Conservation (phyloP, 2,797 vertebrate genomes). For the Chiroxiphia lanceolata region DNA sequence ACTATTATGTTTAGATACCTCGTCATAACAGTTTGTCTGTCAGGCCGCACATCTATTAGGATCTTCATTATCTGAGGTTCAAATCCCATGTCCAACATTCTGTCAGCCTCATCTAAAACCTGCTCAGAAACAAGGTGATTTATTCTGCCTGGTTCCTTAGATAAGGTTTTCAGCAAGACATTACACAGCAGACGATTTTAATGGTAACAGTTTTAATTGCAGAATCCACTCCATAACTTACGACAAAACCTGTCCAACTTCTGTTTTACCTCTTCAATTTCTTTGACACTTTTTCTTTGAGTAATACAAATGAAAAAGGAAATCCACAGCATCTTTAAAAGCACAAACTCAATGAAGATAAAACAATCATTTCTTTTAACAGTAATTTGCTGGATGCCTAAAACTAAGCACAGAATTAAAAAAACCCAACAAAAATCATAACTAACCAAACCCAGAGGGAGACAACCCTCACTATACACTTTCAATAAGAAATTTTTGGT, state of each 20-base stretch:
- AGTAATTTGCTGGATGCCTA: not conserved
- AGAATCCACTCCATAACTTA: not conserved
- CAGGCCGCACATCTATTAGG: constrained; percentile 91
- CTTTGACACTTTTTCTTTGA: not conserved
- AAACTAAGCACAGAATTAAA: not conserved
- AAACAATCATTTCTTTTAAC: not conserved
- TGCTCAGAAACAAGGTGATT: constrained; percentile 52
- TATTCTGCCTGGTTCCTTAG: not conserved
- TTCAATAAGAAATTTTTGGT: not conserved
- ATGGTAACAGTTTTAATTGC: not conserved
- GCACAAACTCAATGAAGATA: not conserved
- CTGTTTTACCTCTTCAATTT: not conserved
- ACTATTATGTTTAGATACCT: constrained; percentile 76
- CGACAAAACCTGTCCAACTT: not conserved
- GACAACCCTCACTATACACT: not conserved
- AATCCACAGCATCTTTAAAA: not conserved
- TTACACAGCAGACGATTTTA: not conserved
- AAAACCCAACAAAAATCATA: not conserved
- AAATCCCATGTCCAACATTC: constrained; percentile 98
- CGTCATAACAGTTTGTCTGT: constrained; percentile 96
- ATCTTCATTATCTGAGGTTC: constrained; percentile 99
- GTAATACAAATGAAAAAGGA: not conserved
- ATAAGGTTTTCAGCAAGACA: not conserved
- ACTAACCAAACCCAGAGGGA: not conserved
- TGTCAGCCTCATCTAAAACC: constrained; percentile 97